Conservation (phyloP, 1,140 invertebrate species). For the Brachionus koreanus region DNA sequence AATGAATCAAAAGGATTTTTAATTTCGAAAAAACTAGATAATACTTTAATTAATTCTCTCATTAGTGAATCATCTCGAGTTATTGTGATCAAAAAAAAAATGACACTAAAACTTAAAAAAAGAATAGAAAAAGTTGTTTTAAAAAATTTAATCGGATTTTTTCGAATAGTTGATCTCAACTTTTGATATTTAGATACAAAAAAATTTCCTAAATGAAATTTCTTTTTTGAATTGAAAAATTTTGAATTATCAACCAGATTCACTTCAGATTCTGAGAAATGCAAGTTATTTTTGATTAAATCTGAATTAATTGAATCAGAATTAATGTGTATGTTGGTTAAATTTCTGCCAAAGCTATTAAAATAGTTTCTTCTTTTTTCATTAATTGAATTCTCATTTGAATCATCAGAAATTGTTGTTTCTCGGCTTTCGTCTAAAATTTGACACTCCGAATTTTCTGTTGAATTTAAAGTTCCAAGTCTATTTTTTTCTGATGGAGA, state of each 20-base stretch:
- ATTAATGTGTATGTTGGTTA: neutral
- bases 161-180: neutral
- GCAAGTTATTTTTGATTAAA: neutral
- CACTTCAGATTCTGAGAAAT: neutral
- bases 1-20: conserved; percentile 12
- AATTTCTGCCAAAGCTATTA: neutral
- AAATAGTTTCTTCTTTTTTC: neutral
- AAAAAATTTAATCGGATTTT: neutral
- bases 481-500: neutral
- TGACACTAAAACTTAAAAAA: neutral
- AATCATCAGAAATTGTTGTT: neutral
- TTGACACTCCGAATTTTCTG: neutral
- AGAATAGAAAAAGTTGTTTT: conserved; percentile 14
- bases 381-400: neutral
- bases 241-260: neutral
- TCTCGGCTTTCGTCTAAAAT: neutral
- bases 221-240: neutral
- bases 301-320: neutral
- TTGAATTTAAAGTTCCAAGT: neutral
- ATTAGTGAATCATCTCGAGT: neutral
- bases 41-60: neutral
- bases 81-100: conserved; percentile 17
- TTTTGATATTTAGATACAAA: neutral
- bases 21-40: conserved; percentile 12
- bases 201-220: neutral